Evolutionary conservation across 2,797 vertebrate genomes (phyloP).

Genomic region (Alosa sapidissima): DNA sequence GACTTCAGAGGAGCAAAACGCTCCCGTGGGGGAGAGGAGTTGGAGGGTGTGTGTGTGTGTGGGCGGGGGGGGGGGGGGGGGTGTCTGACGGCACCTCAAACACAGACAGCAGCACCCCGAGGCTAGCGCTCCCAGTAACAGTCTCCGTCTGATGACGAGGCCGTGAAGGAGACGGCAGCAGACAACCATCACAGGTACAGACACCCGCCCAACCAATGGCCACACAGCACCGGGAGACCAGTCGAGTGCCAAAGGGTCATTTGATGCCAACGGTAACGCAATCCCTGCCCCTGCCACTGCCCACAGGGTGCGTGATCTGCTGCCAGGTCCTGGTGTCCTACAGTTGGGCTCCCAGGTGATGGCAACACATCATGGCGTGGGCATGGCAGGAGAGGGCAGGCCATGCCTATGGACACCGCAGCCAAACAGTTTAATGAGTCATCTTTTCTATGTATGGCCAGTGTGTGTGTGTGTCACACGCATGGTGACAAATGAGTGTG

Average conservation of each 20-base stretch:
- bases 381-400: not conserved
- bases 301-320: not conserved
- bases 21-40: not conserved
- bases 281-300: not conserved
- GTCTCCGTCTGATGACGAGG: not conserved
- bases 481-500: slow-evolving; percentile 23
- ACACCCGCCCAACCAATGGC: not conserved
- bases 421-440: not conserved
- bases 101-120: not conserved
- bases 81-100: slow-evolving; percentile 13
- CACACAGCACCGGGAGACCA: not conserved
- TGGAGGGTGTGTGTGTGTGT: not conserved
- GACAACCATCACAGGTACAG: not conserved
- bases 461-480: not conserved
- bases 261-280: not conserved
- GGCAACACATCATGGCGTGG: not conserved
- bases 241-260: not conserved
- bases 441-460: not conserved
- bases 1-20: not conserved
- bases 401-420: not conserved
- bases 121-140: not conserved
- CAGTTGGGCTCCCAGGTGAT: not conserved
- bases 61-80: not conserved
- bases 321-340: not conserved
- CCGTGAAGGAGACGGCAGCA: not conserved